phyloP scores from a whole-genome alignment of 1,140 invertebrate genomes.

The Conus betulinus region DNA sequence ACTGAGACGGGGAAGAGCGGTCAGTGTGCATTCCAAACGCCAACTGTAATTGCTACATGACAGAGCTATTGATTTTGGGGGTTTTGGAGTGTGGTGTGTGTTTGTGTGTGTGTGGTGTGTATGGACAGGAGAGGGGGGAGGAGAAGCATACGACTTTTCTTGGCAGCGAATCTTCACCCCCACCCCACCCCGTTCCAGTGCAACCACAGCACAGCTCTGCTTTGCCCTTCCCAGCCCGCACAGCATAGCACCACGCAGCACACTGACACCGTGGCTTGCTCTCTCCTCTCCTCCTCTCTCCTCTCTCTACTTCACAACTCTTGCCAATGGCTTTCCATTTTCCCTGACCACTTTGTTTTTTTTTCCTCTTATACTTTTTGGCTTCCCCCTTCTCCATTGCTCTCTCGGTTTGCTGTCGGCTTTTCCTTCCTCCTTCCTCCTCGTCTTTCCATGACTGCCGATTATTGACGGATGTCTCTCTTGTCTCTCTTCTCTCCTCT shows the following conservation, averaged over 20 bases:
- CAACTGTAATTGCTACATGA: slow-evolving; percentile 11
- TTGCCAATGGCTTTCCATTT: not conserved
- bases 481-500: too few species aligned
- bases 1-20: not conserved
- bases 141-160: not conserved
- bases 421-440: slow-evolving; percentile 21
- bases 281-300: not conserved
- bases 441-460: not conserved
- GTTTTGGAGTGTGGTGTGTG: not conserved
- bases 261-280: not conserved
- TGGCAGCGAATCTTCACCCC: not conserved
- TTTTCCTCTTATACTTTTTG: not conserved
- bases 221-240: not conserved
- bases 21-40: slow-evolving; percentile 9
- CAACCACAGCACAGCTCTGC: not conserved
- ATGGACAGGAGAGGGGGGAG: not conserved
- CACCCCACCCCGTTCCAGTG: too few species aligned
- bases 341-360: not conserved
- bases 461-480: too few species aligned
- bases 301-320: not conserved
- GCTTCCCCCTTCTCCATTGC: not conserved
- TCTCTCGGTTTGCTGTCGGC: slow-evolving; percentile 11
- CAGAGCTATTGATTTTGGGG: not conserved
- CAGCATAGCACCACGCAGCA: too few species aligned
- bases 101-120: not conserved